These are phyloP conservation scores for Bufotes viridis DNA, from an alignment of 2,797 vertebrate genomes.

Conservation along the genomic window DNA sequence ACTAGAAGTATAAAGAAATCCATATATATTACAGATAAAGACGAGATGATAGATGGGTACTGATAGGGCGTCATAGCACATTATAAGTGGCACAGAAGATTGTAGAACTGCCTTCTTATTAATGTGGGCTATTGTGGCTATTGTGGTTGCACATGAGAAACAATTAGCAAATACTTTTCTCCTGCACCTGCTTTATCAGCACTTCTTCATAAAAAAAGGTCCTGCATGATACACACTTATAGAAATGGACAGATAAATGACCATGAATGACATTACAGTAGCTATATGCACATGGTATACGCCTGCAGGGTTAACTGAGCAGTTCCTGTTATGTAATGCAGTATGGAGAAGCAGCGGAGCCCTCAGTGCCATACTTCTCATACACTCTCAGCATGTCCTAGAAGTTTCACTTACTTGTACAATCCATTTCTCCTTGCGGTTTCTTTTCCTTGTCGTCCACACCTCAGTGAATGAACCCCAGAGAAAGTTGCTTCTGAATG, in stretches of 20 bases:
- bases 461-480: slow-evolving; percentile 10
- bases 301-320: slow-evolving; percentile 1
- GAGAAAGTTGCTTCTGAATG: slow-evolving; percentile 14
- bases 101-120: too few relatives aligned
- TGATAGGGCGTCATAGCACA: neutral
- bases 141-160: neutral
- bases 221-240: neutral
- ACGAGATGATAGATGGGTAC: neutral
- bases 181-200: neutral
- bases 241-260: neutral
- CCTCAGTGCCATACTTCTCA: neutral
- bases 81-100: too few relatives aligned
- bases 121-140: too few relatives aligned
- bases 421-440: neutral
- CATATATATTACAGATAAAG: neutral
- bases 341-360: neutral
- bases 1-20: neutral
- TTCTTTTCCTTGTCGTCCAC: slow-evolving; percentile 7
- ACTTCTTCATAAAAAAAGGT: neutral
- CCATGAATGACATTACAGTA: neutral
- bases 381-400: neutral
- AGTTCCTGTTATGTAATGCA: slow-evolving; percentile 32
- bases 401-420: slow-evolving; percentile 44
- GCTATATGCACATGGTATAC: neutral
- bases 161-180: neutral